These are phyloP conservation scores for Morone chrysops DNA, from an alignment of 2,113 vertebrate genomes.

Conservation along the genomic window DNA sequence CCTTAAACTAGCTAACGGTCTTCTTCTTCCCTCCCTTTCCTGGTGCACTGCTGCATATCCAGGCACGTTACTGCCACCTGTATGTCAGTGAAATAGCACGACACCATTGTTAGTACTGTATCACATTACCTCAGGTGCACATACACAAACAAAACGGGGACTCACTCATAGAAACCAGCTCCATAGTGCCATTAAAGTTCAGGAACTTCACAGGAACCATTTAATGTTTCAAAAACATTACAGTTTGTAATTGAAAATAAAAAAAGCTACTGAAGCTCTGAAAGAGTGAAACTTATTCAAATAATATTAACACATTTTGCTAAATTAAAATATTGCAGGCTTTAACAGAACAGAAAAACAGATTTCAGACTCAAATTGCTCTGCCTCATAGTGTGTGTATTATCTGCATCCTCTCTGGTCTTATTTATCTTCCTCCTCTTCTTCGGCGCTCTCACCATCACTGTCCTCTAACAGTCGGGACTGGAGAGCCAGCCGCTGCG, in stretches of 20 bases:
- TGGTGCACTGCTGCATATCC: too few species aligned
- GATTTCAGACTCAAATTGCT: neutral
- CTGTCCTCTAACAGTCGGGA: conserved; percentile 74
- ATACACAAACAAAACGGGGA: too few species aligned
- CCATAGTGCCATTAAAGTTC: neutral
- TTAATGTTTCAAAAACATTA: neutral
- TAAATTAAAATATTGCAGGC: neutral
- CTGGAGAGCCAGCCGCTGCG: conserved; percentile 69
- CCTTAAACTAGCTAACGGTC: too few species aligned
- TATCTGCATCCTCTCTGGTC: neutral
- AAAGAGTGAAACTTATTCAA: neutral
- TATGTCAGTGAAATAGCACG: too few species aligned
- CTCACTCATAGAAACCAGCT: neutral
- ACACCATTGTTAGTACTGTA: too few species aligned
- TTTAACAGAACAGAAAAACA: neutral
- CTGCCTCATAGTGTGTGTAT: too few species aligned
- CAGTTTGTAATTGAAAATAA: neutral
- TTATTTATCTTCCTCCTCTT: conserved; percentile 39
- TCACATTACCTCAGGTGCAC: too few species aligned
- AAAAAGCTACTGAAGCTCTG: neutral
- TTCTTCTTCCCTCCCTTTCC: too few species aligned
- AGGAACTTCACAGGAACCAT: neutral
- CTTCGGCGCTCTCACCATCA: conserved; percentile 38
- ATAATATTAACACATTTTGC: too few species aligned
- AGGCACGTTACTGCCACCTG: too few species aligned